Conservation (phyloP, 2,113 vertebrate genomes). For the Danionella cerebrum region DNA sequence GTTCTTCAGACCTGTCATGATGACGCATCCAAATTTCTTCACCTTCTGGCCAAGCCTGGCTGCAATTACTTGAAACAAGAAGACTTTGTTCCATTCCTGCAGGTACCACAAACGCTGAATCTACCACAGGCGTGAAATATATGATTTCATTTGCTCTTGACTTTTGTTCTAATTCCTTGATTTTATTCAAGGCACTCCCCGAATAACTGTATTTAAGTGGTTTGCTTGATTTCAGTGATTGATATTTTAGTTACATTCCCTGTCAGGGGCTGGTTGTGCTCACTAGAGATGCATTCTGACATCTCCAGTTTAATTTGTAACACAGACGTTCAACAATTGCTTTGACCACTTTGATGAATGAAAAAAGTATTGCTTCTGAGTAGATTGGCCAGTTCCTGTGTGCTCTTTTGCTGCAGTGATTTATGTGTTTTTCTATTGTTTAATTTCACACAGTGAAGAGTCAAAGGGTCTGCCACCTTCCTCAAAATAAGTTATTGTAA, state of each 20-base stretch:
- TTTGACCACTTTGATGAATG: slow-evolving; percentile 74
- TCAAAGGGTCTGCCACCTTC: slow-evolving; percentile 52
- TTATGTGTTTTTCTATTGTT: slow-evolving; percentile 75
- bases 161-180: neutral
- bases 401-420: slow-evolving; percentile 62
- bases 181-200: too few relatives aligned
- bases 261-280: slow-evolving; percentile 36
- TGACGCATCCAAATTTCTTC: slow-evolving; percentile 85
- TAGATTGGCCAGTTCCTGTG: slow-evolving; percentile 64
- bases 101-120: slow-evolving; percentile 66
- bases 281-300: slow-evolving; percentile 58
- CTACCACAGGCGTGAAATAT: too few relatives aligned
- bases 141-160: too few relatives aligned
- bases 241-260: slow-evolving; percentile 48
- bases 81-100: slow-evolving; percentile 93
- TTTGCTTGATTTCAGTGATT: neutral
- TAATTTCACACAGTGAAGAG: slow-evolving; percentile 64
- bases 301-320: slow-evolving; percentile 63
- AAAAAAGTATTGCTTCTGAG: slow-evolving; percentile 68
- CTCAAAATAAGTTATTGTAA: slow-evolving; percentile 60
- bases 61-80: slow-evolving; percentile 91
- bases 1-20: slow-evolving; percentile 88
- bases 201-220: too few relatives aligned
- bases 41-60: slow-evolving; percentile 86
- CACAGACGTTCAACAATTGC: slow-evolving; percentile 44